Percentiles rank a stretch among this genome's conserved stretches.
Evolutionary conservation across 2,888 invertebrate species (phyloP).

Genomic region (Amiota mariae): DNA sequence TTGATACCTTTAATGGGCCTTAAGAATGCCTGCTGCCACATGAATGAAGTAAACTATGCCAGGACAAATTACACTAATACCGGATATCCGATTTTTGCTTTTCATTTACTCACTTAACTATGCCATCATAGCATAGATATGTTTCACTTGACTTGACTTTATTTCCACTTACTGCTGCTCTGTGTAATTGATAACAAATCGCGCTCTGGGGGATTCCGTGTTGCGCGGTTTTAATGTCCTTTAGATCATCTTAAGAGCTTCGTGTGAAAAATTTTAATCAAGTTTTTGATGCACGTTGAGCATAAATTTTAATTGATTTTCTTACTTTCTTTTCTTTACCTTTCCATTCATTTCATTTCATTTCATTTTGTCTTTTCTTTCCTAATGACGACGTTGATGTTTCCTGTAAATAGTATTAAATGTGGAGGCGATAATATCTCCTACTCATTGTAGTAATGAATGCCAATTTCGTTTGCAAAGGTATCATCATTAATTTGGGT

Average conservation of each 20-base stretch:
- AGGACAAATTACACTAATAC: slow-evolving; percentile 63
- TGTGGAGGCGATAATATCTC: slow-evolving; percentile 46
- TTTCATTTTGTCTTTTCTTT: not conserved
- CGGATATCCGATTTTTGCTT: slow-evolving; percentile 51
- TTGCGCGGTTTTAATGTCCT: slow-evolving; percentile 37
- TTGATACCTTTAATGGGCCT: slow-evolving; percentile 29
- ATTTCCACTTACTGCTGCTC: slow-evolving; percentile 45
- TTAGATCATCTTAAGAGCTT: slow-evolving; percentile 44
- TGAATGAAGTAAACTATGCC: slow-evolving; percentile 27
- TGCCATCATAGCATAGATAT: not conserved
- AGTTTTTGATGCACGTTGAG: slow-evolving; percentile 36
- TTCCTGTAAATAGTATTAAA: no score
- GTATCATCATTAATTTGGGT: slow-evolving; percentile 56
- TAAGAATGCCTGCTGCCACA: no score
- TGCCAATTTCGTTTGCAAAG: slow-evolving; percentile 24
- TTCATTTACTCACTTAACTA: not conserved
- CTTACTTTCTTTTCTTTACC: slow-evolving; percentile 4
- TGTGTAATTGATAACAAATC: slow-evolving; percentile 66
- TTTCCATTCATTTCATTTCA: no score
- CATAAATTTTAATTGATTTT: slow-evolving; percentile 66
- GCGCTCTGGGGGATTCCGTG: slow-evolving; percentile 58
- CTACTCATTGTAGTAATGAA: slow-evolving; percentile 1
- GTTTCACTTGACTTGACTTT: not conserved
- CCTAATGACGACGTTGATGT: not conserved
- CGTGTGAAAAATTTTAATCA: slow-evolving; percentile 47